phyloP scores from a whole-genome alignment of 2,113 vertebrate genomes.

The Podarcis muralis region DNA sequence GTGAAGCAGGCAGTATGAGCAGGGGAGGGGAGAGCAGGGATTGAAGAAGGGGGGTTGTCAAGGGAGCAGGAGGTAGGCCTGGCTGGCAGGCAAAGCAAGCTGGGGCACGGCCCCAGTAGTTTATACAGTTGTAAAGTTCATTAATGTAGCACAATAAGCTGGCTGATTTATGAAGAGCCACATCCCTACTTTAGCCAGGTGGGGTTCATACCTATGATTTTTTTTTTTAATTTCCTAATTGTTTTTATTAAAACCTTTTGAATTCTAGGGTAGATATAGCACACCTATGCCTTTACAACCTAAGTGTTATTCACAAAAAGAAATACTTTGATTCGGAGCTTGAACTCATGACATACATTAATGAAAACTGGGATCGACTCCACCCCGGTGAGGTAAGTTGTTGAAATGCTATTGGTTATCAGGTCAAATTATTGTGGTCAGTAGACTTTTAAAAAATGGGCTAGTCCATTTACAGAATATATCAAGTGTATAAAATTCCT shows the following conservation, averaged over 20 bases:
- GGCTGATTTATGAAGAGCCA: background rate
- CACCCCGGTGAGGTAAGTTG: slow-evolving; percentile 91
- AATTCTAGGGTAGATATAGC: slow-evolving; percentile 92
- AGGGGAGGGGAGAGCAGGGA: too few species aligned
- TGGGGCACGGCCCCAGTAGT: too few species aligned
- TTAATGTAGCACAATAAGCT: background rate
- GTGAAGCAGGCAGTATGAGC: too few species aligned
- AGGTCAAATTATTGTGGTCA: background rate
- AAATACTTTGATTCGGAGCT: slow-evolving; percentile 98
- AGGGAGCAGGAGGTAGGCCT: too few species aligned
- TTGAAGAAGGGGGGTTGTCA: too few species aligned
- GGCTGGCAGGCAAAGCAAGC: too few species aligned
- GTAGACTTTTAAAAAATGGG: background rate
- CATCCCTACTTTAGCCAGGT: background rate
- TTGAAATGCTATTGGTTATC: slow-evolving; percentile 36
- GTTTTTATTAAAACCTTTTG: slow-evolving; percentile 60
- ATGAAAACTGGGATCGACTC: slow-evolving; percentile 95
- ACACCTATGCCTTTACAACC: slow-evolving; percentile 97
- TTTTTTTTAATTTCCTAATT: slow-evolving; percentile 2
- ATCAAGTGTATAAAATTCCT: background rate
- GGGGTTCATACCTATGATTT: background rate
- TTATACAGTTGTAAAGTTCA: background rate
- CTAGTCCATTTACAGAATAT: background rate
- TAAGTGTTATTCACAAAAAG: slow-evolving; percentile 99
- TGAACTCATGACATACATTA: slow-evolving; percentile 96